Base-by-base conservation (phyloP, 2,797 vertebrate species). In the Tapirus indicus region DNA sequence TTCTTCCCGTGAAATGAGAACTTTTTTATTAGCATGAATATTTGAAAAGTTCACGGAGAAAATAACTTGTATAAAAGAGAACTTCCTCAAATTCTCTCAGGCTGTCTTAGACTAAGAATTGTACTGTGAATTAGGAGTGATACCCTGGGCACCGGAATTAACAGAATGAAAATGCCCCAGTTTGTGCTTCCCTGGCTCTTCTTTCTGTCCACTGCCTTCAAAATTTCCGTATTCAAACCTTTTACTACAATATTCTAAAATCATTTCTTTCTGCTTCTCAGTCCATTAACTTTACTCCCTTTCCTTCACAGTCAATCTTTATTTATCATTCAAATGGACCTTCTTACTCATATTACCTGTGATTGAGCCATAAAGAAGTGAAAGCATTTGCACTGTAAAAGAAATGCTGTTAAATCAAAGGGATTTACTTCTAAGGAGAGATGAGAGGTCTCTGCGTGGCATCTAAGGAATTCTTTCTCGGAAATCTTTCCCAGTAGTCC, bases 251-350 rank as follows among this genome's bases (percentile, higher is more conserved):
- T 94, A 92, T 58, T 82, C 23, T 92, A 66, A 92, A 92, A 86
- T 86, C 18, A 41, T 82, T 38, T 82, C n/a, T 83, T 86, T 94
- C 49, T 91, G n/a, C 78, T 87, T 83, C 25, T 92, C 38, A 82
- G 56, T 44, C 52, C 60, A 83, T 93, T 90, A 87, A 68, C 14
- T 78, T 87, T n/a, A n/a, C 62, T 90, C 13, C 3, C 17, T 92
- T 88, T 27, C n/a, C 29, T 88, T 84, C 64, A 72, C 56, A 17
- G n/a, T n/a, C 87, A 56, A 78, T 54, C 29, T 35, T 68, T 91
- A 94, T 87, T 90, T 83, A 90, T 93, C 64, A 93, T 92, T 78
- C 64, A 95, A 92, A 94, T 83, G 16, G 60, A 38, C 1, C 2
- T 58, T 94, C 8, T 82, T 62, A 80, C 18, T 52, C 44, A 29